Percentiles rank a stretch among this genome's conserved stretches.
These are phyloP conservation scores for Leucoptera coffeella DNA, from an alignment of 2,888 invertebrate species.

Conservation along the genomic window DNA sequence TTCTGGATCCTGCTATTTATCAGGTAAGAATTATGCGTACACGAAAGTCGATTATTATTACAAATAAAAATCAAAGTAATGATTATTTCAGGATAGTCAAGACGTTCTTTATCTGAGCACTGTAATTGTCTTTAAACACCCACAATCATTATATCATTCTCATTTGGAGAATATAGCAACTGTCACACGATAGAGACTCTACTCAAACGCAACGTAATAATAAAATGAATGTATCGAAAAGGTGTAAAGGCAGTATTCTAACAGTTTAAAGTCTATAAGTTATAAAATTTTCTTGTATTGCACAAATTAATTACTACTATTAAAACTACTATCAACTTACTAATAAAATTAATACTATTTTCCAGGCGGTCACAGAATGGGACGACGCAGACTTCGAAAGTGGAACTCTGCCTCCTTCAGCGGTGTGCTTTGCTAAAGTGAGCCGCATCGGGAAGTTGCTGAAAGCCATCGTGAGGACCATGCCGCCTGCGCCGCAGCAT, in stretches of 20 bases:
- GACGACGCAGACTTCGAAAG: conserved; percentile 16
- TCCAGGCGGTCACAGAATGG: conserved; percentile 14
- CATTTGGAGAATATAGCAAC: no score
- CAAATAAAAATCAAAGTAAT: no score
- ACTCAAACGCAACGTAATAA: no score
- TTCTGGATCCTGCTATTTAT: conserved; percentile 7
- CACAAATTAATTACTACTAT: background rate
- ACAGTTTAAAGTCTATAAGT: no score
- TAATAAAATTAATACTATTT: background rate
- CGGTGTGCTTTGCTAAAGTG: conserved; percentile 32
- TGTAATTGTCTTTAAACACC: no score
- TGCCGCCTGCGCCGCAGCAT: conserved; percentile 3
- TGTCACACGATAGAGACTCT: no score
- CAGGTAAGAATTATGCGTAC: conserved; percentile 5
- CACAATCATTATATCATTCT: no score
- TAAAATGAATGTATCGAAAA: no score
- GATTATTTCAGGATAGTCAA: no score
- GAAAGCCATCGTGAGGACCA: conserved; percentile 12
- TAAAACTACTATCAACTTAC: background rate
- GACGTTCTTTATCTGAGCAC: no score
- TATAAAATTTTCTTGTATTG: no score
- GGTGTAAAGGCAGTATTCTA: no score
- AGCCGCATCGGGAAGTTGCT: conserved; percentile 16
- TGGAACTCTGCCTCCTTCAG: conserved; percentile 24
- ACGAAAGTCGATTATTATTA: background rate